Percentiles rank a stretch among this genome's conserved stretches.
These are phyloP conservation scores for Argentina silus DNA, from an alignment of 2,797 vertebrate genomes.

Conservation along the genomic window DNA sequence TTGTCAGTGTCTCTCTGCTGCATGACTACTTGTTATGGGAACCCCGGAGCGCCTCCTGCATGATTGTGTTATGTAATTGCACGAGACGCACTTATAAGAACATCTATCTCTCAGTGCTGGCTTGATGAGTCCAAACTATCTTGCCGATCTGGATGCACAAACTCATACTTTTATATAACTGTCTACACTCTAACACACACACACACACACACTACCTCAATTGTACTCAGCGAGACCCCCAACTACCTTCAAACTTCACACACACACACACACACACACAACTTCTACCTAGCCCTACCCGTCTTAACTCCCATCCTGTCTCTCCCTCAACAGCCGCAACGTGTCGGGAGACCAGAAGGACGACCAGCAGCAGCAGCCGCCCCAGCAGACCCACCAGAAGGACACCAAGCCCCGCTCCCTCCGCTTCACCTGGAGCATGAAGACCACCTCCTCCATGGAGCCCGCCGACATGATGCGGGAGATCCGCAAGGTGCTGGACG, in stretches of 20 bases:
- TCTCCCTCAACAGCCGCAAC: constrained; percentile 83
- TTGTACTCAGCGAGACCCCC: too few relatives aligned
- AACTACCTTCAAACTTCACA: background rate
- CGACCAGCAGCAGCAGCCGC: constrained; percentile 56
- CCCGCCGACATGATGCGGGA: constrained; percentile 90
- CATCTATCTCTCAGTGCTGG: background rate
- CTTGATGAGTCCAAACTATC: background rate
- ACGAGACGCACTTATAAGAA: background rate
- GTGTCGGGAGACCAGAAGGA: constrained; percentile 88
- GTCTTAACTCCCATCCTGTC: background rate
- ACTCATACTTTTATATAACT: too few relatives aligned
- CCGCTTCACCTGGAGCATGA: constrained; percentile 93
- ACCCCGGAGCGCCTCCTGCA: background rate
- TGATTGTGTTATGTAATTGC: background rate
- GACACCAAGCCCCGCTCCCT: constrained; percentile 88
- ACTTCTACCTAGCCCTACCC: background rate
- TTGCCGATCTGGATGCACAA: background rate
- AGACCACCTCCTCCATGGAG: constrained; percentile 91
- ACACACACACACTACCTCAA: too few relatives aligned
- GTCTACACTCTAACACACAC: too few relatives aligned
- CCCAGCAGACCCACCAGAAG: background rate
- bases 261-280: background rate
- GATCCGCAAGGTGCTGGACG: constrained; percentile 89
- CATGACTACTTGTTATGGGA: constrained; percentile 8
- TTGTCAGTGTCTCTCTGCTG: background rate